Evolutionary conservation across 2,797 vertebrate species (phyloP).

Genomic region (Myotis findleyi): DNA sequence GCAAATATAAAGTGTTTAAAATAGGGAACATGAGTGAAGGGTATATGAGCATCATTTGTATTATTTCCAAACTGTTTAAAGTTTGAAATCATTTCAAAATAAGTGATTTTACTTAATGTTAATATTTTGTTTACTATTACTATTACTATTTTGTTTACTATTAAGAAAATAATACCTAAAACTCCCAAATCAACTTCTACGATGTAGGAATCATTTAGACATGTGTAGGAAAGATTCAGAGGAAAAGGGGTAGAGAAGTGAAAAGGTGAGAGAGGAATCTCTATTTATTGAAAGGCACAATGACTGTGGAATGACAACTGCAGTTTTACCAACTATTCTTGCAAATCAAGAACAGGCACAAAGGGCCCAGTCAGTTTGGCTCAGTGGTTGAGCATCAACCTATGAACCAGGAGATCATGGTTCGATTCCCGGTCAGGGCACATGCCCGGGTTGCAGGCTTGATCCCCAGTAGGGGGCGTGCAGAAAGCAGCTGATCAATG

Average conservation of each 20-base stretch:
- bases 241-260: neutral
- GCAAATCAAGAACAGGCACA: neutral
- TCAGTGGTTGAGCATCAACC: no score
- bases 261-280: neutral
- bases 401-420: no score
- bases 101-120: neutral
- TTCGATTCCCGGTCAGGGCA: no score
- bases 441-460: neutral
- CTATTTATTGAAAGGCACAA: neutral
- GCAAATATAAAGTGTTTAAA: constrained; percentile 20
- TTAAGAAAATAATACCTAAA: constrained; percentile 14
- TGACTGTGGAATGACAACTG: neutral
- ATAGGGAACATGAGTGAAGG: neutral
- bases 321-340: constrained; percentile 28
- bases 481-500: no score
- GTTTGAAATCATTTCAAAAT: constrained; percentile 43
- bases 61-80: constrained; percentile 10
- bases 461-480: neutral
- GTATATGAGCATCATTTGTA: neutral
- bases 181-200: neutral
- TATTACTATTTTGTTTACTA: neutral
- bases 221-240: neutral
- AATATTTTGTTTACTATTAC: constrained; percentile 27
- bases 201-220: neutral
- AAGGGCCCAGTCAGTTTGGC: neutral